Percentiles rank a stretch among this genome's conserved stretches.
phyloP scores from a whole-genome alignment of 2,888 invertebrate genomes.

The Cacoxenus indagator region DNA sequence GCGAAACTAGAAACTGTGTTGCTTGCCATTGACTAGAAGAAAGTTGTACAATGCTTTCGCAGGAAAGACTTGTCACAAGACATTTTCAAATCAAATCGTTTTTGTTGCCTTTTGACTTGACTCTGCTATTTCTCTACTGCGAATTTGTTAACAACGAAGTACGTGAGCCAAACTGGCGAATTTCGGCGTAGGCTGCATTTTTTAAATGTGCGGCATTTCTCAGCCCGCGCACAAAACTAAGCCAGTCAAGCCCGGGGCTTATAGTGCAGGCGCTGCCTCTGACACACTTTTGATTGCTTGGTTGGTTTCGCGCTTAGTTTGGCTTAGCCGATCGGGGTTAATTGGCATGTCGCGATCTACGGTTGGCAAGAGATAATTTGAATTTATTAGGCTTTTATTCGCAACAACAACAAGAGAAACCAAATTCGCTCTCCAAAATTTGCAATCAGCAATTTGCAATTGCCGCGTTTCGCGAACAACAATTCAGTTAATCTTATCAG shows the following conservation, averaged over 20 bases:
- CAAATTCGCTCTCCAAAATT: too few species aligned
- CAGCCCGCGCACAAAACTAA: neutral
- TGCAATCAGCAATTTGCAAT: conserved; percentile 1
- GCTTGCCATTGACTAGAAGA: neutral
- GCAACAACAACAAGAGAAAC: too few species aligned
- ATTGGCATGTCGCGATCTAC: conserved; percentile 1
- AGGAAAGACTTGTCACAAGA: neutral
- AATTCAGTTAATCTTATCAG: neutral
- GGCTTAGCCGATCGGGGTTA: conserved; percentile 7
- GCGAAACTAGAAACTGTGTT: neutral
- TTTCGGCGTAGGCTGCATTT: conserved; percentile 14
- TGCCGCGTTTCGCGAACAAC: neutral
- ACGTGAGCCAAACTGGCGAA: too few species aligned
- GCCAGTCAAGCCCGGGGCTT: too few species aligned
- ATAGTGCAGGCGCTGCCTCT: neutral
- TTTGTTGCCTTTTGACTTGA: neutral
- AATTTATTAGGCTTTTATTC: conserved; percentile 8
- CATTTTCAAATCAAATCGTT: neutral
- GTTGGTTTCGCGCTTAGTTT: neutral
- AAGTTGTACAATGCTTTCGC: neutral
- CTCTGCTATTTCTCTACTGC: neutral
- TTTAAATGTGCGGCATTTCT: conserved; percentile 4
- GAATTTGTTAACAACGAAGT: neutral
- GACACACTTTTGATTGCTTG: neutral
- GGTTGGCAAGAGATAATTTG: conserved; percentile 3